phyloP scores from a whole-genome alignment of 2,797 vertebrate genomes.

The Clarias laeviceps region DNA sequence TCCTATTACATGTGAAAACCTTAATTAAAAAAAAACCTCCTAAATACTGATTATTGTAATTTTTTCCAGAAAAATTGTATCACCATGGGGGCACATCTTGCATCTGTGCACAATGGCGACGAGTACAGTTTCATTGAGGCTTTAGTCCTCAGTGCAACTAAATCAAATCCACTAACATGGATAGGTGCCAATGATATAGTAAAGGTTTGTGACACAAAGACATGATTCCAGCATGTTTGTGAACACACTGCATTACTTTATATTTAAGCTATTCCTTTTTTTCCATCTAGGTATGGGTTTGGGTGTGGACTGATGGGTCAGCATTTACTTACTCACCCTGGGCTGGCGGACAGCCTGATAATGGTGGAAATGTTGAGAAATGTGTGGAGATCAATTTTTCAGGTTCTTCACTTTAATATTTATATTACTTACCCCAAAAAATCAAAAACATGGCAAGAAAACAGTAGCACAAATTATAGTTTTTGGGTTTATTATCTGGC shows the following conservation, averaged over 20 bases:
- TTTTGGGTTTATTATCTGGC: neutral
- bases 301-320: constrained; percentile 14
- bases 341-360: neutral
- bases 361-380: accelerated
- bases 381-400: neutral
- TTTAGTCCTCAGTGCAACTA: neutral
- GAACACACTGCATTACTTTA: neutral
- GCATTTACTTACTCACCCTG: neutral
- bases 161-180: neutral
- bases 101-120: constrained; percentile 16
- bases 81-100: neutral
- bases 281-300: neutral
- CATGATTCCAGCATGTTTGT: neutral
- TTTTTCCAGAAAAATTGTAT: constrained; percentile 34
- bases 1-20: neutral
- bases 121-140: neutral
- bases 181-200: neutral
- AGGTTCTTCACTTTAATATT: neutral
- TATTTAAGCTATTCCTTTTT: neutral
- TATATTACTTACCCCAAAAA: neutral
- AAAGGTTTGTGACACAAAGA: constrained; percentile 3
- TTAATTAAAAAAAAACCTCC: neutral
- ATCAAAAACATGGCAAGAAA: neutral
- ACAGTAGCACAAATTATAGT: neutral
- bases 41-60: neutral